phyloP scores from a whole-genome alignment of 2,888 invertebrate species.

The Apotomis capreana region DNA sequence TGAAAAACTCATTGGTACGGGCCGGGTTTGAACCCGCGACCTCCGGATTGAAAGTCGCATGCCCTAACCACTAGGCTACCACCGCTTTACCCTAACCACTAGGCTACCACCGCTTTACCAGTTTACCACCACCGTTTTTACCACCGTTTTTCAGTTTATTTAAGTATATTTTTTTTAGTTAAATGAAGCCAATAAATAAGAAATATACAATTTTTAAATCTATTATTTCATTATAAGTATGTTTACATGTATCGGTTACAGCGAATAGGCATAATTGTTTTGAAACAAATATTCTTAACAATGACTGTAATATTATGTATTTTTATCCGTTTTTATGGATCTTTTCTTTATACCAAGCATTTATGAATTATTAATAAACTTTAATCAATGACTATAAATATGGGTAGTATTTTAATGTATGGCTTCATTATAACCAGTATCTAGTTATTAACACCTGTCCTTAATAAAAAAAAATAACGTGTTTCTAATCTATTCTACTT shows the following conservation, averaged over 20 bases:
- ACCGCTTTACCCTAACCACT: too few species aligned
- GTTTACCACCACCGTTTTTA: too few species aligned
- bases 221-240: too few species aligned
- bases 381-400: constrained; percentile 11
- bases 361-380: constrained; percentile 20
- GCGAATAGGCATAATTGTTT: background rate
- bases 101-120: too few species aligned
- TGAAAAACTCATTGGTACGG: too few species aligned
- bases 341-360: background rate
- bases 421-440: constrained; percentile 24
- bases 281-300: background rate
- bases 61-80: too few species aligned
- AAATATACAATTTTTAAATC: too few species aligned
- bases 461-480: background rate
- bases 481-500: background rate
- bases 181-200: too few species aligned
- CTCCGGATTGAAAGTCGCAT: too few species aligned
- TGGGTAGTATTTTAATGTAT: constrained; percentile 16
- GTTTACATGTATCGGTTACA: background rate
- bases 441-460: constrained; percentile 33
- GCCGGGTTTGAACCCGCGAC: too few species aligned
- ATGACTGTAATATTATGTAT: constrained; percentile 7
- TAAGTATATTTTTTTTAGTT: too few species aligned
- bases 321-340: background rate
- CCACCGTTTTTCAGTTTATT: too few species aligned